phyloP scores from a whole-genome alignment of 53 echinoderm and acorn worm species.

The Zoroaster sp. region DNA sequence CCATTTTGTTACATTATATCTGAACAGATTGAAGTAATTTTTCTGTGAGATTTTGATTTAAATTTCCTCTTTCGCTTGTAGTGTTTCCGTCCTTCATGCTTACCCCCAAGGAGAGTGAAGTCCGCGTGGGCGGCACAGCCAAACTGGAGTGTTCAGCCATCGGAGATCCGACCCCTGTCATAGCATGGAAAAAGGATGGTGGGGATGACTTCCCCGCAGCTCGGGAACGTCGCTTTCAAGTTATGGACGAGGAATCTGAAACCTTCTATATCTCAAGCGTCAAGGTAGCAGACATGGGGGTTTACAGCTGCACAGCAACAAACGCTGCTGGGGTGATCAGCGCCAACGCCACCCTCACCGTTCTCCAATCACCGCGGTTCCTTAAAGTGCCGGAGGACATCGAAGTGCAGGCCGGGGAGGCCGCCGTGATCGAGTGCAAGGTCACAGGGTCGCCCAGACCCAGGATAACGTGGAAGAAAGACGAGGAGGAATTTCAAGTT shows the following conservation, averaged over 20 bases:
- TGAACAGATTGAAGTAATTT: no score
- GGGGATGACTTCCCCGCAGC: slow-evolving; percentile 96
- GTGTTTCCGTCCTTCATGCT: slow-evolving; percentile 89
- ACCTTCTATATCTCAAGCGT: slow-evolving; percentile 83
- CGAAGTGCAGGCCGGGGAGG: slow-evolving; percentile 61
- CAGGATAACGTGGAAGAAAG: slow-evolving; percentile 80
- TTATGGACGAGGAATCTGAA: slow-evolving; percentile 74
- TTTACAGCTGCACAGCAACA: slow-evolving; percentile 90
- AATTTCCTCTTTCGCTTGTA: slow-evolving; percentile 17
- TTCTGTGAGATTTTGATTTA: not conserved
- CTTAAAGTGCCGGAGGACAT: slow-evolving; percentile 63
- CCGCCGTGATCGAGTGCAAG: slow-evolving; percentile 84
- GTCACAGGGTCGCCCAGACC: slow-evolving; percentile 82
- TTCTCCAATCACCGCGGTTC: slow-evolving; percentile 74
- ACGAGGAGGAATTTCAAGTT: slow-evolving; percentile 34
- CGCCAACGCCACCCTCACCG: slow-evolving; percentile 87
- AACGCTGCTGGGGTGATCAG: slow-evolving; percentile 87
- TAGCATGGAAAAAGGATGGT: slow-evolving; percentile 96
- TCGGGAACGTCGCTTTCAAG: slow-evolving; percentile 84
- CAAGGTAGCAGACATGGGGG: slow-evolving; percentile 79
- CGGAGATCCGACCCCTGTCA: slow-evolving; percentile 87
- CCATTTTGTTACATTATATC: no score
- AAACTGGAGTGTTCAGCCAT: slow-evolving; percentile 84
- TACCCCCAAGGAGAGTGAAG: slow-evolving; percentile 74
- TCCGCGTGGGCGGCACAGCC: slow-evolving; percentile 71